phyloP scores from a whole-genome alignment of 2,888 invertebrate genomes.

The Uloborus plumipes region DNA sequence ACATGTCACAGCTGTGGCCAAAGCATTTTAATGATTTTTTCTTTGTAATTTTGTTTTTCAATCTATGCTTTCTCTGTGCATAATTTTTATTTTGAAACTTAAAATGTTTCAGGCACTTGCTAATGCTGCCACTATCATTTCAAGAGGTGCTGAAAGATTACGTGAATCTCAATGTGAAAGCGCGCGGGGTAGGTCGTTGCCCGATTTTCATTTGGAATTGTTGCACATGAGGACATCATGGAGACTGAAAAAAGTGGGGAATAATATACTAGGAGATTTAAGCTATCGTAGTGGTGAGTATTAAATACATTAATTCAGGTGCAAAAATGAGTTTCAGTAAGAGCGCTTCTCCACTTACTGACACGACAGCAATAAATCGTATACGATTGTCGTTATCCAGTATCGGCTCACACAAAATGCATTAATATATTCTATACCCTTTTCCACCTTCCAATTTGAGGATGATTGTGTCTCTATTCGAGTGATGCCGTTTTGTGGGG shows the following conservation, averaged over 20 bases:
- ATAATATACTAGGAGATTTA: slow-evolving; percentile 93
- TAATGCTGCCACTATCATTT: slow-evolving; percentile 86
- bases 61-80: not conserved
- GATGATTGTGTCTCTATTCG: no score
- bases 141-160: slow-evolving; percentile 88
- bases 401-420: no score
- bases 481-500: no score
- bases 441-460: no score
- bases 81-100: not conserved
- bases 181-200: slow-evolving; percentile 76
- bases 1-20: no score
- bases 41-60: not conserved
- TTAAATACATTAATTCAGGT: not conserved
- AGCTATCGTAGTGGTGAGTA: slow-evolving; percentile 85
- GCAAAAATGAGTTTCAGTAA: no score
- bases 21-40: not conserved
- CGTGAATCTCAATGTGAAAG: slow-evolving; percentile 85
- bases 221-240: slow-evolving; percentile 91
- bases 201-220: slow-evolving; percentile 94
- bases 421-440: no score
- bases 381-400: no score
- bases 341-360: no score
- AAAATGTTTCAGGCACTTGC: slow-evolving; percentile 77
- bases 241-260: slow-evolving; percentile 95
- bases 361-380: no score